Conservation (phyloP, 37 sponge, comb jelly and placozoan genomes). For the Oscarella lobularis region DNA sequence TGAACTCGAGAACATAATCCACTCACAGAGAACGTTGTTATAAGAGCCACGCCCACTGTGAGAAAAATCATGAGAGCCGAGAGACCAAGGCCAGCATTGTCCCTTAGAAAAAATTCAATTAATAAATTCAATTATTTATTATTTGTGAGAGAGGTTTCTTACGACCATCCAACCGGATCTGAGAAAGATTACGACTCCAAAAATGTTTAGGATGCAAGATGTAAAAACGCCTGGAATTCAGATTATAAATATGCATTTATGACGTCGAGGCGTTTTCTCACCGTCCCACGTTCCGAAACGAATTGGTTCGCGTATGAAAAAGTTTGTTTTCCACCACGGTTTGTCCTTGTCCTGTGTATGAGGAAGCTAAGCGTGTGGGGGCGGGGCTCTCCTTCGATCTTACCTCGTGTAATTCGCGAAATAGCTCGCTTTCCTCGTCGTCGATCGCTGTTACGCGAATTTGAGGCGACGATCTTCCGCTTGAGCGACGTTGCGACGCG, state of each 20-base stretch:
- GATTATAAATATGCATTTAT: constrained; percentile 4
- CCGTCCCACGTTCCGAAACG: constrained; percentile 43
- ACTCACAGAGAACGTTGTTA: constrained; percentile 9
- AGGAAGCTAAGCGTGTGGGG: too few relatives aligned
- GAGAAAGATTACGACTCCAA: constrained; percentile 27
- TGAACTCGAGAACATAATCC: constrained; percentile 8
- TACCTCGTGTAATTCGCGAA: too few relatives aligned
- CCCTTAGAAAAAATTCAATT: too few relatives aligned
- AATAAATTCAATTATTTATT: too few relatives aligned
- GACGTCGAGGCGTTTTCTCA: constrained; percentile 6
- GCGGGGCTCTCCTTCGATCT: too few relatives aligned
- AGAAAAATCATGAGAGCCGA: constrained; percentile 25
- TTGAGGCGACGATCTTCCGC: too few relatives aligned
- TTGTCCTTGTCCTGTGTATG: not conserved
- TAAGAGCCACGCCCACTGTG: constrained; percentile 18
- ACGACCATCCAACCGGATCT: constrained; percentile 32
- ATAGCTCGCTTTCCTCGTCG: too few relatives aligned
- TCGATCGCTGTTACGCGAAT: too few relatives aligned
- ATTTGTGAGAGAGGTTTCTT: too few relatives aligned
- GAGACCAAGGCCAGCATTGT: constrained; percentile 21
- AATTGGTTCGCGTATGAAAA: constrained; percentile 30
- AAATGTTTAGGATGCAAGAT: constrained; percentile 26
- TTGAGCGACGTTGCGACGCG: too few relatives aligned
- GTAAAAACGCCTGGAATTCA: constrained; percentile 21
- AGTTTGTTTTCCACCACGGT: constrained; percentile 39